A percentile compares a stretch with the other conserved stretches of the same genome.
phyloP scores from a whole-genome alignment of 2,888 invertebrate genomes.

The Cataglyphis livida region DNA sequence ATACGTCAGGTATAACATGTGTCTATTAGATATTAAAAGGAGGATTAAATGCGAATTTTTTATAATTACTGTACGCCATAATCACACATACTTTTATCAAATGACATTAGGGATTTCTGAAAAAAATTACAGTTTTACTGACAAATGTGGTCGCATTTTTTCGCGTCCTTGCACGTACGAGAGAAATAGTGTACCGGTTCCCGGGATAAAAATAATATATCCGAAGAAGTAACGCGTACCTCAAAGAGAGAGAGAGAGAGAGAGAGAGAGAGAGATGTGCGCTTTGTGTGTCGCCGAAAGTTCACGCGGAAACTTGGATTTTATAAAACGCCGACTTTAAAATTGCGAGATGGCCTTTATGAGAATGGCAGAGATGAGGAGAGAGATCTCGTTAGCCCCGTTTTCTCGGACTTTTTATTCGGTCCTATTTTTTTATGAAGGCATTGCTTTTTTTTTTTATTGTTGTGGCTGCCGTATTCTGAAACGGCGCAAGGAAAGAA shows the following conservation, averaged over 20 bases:
- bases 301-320: constrained; percentile 38
- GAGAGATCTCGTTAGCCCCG: constrained; percentile 44
- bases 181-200: constrained; percentile 22
- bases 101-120: not conserved
- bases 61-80: not conserved
- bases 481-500: constrained; percentile 12
- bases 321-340: constrained; percentile 28
- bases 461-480: constrained; percentile 4
- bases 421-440: constrained; percentile 33
- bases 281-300: constrained; percentile 42
- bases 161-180: not conserved
- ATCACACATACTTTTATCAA: not conserved
- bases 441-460: constrained; percentile 41
- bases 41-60: not conserved
- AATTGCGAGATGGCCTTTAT: constrained; percentile 5
- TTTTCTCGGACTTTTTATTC: constrained; percentile 41
- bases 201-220: constrained; percentile 22
- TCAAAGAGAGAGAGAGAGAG: constrained; percentile 1
- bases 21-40: no score
- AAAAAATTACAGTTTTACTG: not conserved
- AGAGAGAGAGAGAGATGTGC: not conserved
- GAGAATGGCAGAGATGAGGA: constrained; percentile 40
- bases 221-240: not conserved
- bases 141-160: constrained; percentile 10
- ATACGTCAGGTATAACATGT: no score